Base-by-base conservation (phyloP, 2,113 vertebrate genomes). In the Orthonyx spaldingii region DNA sequence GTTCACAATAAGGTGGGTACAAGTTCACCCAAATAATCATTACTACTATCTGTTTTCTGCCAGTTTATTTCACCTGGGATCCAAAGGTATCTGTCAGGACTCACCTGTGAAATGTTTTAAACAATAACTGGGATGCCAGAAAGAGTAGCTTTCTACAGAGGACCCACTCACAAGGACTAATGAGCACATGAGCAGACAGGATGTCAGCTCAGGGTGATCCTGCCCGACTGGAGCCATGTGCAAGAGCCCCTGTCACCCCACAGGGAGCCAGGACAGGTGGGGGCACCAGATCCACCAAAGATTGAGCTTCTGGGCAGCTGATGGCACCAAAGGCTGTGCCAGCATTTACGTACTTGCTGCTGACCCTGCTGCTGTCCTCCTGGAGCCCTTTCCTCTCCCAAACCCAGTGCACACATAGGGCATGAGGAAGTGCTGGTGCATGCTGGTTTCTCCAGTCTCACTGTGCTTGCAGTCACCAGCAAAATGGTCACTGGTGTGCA, bases 221-320 rank as follows among this genome's bases (percentile, higher is more conserved):
- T 64, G 33, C 33, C 33, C 1, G 2, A 13, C 35, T 2, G 26
- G 61, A 61, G 35, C 7, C 1, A 2, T 3, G 47, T 52, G 37
- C 53, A 63, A 64, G 72, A 69, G 49, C 49, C n/a, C 23, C 55
- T 8, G 23, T 6, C 39, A 57, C 50, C 41, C 39, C 24, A 26
- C 37, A 50, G 65, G 47, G 0, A 22, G 28, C 26, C 11, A 30
- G 35, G 47, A 60, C 32, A 63, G 28, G 46, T 8, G 64, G 68
- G 64, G 10, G 15, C 20, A 78, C 23, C 60, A 15, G 16, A 47
- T 56, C 32, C 69, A 78, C 11, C 60, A n/a, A 5, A 6, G 26
- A 30, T 17, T 56, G 70, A 75, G 83, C 52, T 85, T 27, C 60
- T 70, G 83, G n/a, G 65, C 55, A 92, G 52, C 35, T 70, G 53